Conservation (phyloP, 2,888 invertebrate species). For the Sympetrum striolatum region DNA sequence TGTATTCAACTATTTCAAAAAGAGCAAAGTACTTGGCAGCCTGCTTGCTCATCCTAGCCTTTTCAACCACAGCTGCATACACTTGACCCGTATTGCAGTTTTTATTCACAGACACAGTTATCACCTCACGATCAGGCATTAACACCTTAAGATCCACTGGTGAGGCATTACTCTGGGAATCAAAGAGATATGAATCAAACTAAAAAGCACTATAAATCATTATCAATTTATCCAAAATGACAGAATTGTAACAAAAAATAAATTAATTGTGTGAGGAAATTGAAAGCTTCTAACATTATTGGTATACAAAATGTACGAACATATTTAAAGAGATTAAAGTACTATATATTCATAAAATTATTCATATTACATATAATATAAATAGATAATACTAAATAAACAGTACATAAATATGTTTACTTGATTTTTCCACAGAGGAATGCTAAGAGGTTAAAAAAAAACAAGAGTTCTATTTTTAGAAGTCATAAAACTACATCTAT, state of each 20-base stretch:
- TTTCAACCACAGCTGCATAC: constrained; percentile 84
- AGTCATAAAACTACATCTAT: neutral
- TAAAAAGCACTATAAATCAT: neutral
- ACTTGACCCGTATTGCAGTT: constrained; percentile 91
- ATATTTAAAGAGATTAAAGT: no score
- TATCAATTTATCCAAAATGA: neutral
- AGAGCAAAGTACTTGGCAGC: constrained; percentile 91
- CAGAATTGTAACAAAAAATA: neutral
- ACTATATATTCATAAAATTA: no score
- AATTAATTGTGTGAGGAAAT: neutral
- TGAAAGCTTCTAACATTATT: neutral
- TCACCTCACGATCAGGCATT: constrained; percentile 89
- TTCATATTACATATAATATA: neutral
- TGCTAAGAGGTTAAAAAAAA: neutral
- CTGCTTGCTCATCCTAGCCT: constrained; percentile 80
- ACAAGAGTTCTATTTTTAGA: neutral
- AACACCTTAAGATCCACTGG: constrained; percentile 74
- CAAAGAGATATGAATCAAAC: neutral
- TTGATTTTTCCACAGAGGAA: neutral
- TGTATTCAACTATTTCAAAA: constrained; percentile 96
- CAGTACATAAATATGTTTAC: neutral
- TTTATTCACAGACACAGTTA: constrained; percentile 86
- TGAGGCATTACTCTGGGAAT: constrained; percentile 58
- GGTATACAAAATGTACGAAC: no score
- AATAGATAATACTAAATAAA: no score